Evolutionary conservation across 2,888 invertebrate species (phyloP), one percentile per base, ranked within the genome.

Genomic region (Agriopis aurantiaria): DNA sequence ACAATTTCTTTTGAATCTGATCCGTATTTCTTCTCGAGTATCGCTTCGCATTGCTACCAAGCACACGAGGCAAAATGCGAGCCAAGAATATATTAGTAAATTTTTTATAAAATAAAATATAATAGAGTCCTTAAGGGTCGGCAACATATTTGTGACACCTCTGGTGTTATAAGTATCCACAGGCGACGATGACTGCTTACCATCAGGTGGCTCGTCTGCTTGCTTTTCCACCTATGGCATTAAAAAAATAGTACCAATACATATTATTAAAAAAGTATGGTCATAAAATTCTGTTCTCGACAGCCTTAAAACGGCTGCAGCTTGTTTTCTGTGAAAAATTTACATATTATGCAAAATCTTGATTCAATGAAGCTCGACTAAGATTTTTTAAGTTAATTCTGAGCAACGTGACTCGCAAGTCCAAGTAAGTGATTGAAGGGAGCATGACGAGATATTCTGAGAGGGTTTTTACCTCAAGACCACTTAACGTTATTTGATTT

Each of bases 261-360:
- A 7, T 48, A 49, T 14, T 14, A 14, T 14, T 14, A 49, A n/a
- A 49, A 14, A 43, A 49, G n/a, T 49, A 14, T 49, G 8, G 8
- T 6, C 40, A 14, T 56, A 57, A 58, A 58, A 45, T 7, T 11
- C 23, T 10, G 56, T 45, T 52, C 8, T 55, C 14, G 45, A 45
- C 12, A 17, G 33, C 40, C 45, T 41, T 49, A 49, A 65, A 57
- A 49, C 57, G 53, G 53, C 33, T 59, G 58, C 68, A 68, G 62
- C 68, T 51, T 58, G 46, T 63, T 68, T 61, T 49, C 61, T 17
- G 11, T 9, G 43, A 23, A 40, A 65, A 64, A 69, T 65, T 65
- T 69, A 55, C 60, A 65, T 64, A 60, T 69, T 65, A 69, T 69
- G 64, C 33, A 55, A 55, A 68, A 68, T 58, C 57, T 33, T 46